Evolutionary conservation across 35 echinoderm and acorn worm species (phyloP).

Genomic region (Heliocidaris tuberculata): DNA sequence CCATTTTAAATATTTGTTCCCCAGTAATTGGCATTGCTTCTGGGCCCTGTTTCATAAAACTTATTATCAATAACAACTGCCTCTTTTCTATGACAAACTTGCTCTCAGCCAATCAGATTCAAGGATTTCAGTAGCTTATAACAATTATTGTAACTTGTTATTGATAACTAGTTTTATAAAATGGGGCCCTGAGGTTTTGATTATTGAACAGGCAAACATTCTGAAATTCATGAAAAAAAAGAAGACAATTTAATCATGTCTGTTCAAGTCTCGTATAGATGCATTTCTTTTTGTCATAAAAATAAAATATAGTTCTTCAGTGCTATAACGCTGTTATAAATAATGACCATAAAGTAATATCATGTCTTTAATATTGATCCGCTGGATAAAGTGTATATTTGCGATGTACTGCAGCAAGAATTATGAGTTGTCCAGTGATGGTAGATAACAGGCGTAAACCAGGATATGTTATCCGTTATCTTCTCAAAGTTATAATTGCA

Average conservation of each 20-base stretch:
- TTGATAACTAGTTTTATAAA: too few relatives aligned
- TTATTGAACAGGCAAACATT: too few relatives aligned
- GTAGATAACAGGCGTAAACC: background rate
- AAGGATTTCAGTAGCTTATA: too few relatives aligned
- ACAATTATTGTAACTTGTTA: too few relatives aligned
- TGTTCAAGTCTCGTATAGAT: background rate
- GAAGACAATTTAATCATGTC: background rate
- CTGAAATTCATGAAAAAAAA: background rate
- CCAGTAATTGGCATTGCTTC: too few relatives aligned
- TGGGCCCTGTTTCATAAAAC: too few relatives aligned
- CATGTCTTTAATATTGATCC: background rate
- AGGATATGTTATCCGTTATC: background rate
- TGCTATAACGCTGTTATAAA: background rate
- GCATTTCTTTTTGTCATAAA: background rate
- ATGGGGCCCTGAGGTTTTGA: too few relatives aligned
- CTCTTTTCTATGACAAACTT: too few relatives aligned
- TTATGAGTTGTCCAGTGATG: background rate
- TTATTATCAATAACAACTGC: too few relatives aligned
- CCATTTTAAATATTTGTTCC: too few relatives aligned
- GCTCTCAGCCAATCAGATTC: too few relatives aligned
- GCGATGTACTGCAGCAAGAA: background rate
- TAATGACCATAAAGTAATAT: background rate
- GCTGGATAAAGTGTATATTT: background rate
- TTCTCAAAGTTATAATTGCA: background rate
- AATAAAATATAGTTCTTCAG: background rate